These are phyloP conservation scores for Ips typographus DNA, from an alignment of 1,140 invertebrate species.

Conservation along the genomic window DNA sequence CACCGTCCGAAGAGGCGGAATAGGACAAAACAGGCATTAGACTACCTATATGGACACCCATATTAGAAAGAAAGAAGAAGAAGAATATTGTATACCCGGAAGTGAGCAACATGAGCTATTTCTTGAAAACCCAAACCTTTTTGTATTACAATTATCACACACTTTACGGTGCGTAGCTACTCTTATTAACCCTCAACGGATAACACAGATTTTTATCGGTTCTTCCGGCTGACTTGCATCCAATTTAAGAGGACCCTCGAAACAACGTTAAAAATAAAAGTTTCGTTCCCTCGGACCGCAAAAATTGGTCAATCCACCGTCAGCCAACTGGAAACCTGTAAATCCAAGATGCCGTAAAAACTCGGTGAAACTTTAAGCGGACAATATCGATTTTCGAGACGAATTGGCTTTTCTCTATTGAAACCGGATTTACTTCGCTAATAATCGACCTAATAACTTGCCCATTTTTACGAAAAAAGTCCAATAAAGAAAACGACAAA, in stretches of 20 bases:
- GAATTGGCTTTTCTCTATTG: neutral
- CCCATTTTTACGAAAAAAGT: neutral
- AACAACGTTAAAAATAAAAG: slow-evolving; percentile 35
- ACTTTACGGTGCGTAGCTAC: too few relatives aligned
- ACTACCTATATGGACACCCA: too few relatives aligned
- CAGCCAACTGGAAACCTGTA: slow-evolving; percentile 30
- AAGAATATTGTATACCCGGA: too few relatives aligned
- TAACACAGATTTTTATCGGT: slow-evolving; percentile 28
- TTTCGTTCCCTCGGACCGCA: slow-evolving; percentile 31
- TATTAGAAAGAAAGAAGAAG: too few relatives aligned
- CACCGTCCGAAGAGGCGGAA: too few relatives aligned
- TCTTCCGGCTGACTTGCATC: slow-evolving; percentile 29
- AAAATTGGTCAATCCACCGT: slow-evolving; percentile 31
- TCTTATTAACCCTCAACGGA: neutral
- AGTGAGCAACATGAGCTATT: too few relatives aligned
- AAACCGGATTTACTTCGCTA: neutral
- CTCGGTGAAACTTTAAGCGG: slow-evolving; percentile 23
- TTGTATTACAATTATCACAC: too few relatives aligned
- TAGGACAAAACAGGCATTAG: too few relatives aligned
- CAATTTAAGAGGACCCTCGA: slow-evolving; percentile 29
- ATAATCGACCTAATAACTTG: slow-evolving; percentile 8
- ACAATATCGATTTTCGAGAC: slow-evolving; percentile 11
- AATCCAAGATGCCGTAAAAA: slow-evolving; percentile 32
- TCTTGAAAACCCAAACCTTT: too few relatives aligned
- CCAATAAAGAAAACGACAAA: slow-evolving; percentile 12